Evolutionary conservation across 1,140 invertebrate species (phyloP), one percentile per base, ranked within the genome.

Genomic region (Cyrtorhinus lividipennis): DNA sequence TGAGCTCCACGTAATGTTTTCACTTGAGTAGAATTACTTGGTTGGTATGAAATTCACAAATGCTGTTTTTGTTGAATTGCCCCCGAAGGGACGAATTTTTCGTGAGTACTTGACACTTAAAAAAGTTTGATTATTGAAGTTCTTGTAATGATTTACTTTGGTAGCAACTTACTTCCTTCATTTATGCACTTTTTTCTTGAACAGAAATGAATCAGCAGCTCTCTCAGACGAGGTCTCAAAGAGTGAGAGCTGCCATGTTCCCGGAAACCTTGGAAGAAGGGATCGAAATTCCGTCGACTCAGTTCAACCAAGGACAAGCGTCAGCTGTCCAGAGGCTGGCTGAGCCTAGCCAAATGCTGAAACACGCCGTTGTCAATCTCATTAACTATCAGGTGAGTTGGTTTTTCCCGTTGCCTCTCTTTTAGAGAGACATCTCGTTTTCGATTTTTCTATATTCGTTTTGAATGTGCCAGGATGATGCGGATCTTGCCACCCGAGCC

Each of bases 231-330:
- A 83, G 95, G 44, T 92, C 92, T 0, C 93, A 98, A 72, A 85
- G 95, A 62, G 93, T 98, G 0, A 82, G 94, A 24, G 94, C 92
- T 3, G 95, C 95, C 26, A 98, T 98, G 94, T 98, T 98, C 73
- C 95, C 95, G 0, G 95, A 98, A 76, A 97, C 93, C 0, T 74
- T 98, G 67, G 93, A 97, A 67, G 94, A 97, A 75, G 92, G 92
- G 12, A 91, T 94, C 66, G 91, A 96, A 76, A 96, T 97, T 64
- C 93, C 94, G 24, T 95, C 92, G 2, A 96, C 93, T 2, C 93
- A 97, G 72, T 88, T 95, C 69, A 91, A 97, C 74, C 86, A 90
- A 8, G 85, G 86, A 38, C 91, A 96, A 72, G 90, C 92, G 2
- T 97, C 94, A 45, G 93, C 94, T 65, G 95, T 98, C 2, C 92